These are phyloP conservation scores for Heliconius aoede DNA, from an alignment of 2,888 invertebrate genomes.

Conservation along the genomic window DNA sequence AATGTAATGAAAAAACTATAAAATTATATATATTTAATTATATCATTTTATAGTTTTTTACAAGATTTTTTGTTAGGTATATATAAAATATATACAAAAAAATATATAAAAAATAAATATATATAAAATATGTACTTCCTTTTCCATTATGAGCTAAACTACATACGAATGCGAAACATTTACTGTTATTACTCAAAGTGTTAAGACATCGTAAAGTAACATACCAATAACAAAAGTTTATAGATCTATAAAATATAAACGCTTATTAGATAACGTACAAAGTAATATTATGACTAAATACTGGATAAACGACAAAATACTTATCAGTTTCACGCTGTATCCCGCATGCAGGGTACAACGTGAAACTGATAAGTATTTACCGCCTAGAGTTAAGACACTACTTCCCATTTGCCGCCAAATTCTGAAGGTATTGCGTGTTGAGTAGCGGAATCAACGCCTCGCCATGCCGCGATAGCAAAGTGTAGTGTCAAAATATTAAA, in stretches of 20 bases:
- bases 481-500: too few relatives aligned
- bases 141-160: neutral
- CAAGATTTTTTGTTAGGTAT: neutral
- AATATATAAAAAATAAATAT: too few relatives aligned
- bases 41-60: neutral
- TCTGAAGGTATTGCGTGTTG: too few relatives aligned
- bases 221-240: slow-evolving; percentile 6
- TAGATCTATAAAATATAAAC: slow-evolving; percentile 8
- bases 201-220: slow-evolving; percentile 13
- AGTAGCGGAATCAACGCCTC: too few relatives aligned
- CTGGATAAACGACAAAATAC: slow-evolving; percentile 55
- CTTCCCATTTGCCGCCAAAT: too few relatives aligned
- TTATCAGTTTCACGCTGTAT: slow-evolving; percentile 33
- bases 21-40: too few relatives aligned
- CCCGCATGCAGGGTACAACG: too few relatives aligned
- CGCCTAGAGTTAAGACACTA: too few relatives aligned
- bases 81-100: too few relatives aligned
- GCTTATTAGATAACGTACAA: neutral
- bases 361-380: too few relatives aligned
- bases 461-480: too few relatives aligned
- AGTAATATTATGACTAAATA: slow-evolving; percentile 36
- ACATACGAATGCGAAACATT: slow-evolving; percentile 2
- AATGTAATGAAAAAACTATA: too few relatives aligned
- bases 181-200: slow-evolving; percentile 5
- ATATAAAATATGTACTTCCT: neutral